Evolutionary conservation across 1,140 invertebrate genomes (phyloP).

Genomic region (Luehdorfia chinensis): DNA sequence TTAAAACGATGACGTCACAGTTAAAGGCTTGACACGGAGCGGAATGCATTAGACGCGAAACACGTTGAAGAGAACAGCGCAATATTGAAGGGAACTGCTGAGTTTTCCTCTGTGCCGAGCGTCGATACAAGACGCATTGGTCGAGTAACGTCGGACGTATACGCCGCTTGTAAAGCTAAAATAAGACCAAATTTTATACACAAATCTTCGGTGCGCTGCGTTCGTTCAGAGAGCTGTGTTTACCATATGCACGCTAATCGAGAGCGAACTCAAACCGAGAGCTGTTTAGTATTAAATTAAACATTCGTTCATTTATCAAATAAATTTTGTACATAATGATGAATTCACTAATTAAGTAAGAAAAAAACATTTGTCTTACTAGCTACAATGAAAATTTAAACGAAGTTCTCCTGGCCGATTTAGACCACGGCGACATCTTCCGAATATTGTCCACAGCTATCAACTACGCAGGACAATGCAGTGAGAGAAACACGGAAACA

Average conservation of each 20-base stretch:
- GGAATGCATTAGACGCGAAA: neutral
- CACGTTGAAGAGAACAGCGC: neutral
- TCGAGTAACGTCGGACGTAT: constrained; percentile 64
- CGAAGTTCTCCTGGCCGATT: no score
- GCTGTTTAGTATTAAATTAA: constrained; percentile 2
- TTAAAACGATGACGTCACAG: constrained; percentile 6
- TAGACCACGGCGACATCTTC: no score
- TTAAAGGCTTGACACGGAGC: neutral
- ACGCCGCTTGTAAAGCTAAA: constrained; percentile 74
- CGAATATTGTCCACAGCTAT: no score
- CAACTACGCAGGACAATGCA: no score
- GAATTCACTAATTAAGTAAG: neutral
- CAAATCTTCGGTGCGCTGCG: constrained; percentile 61
- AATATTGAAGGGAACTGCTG: neutral
- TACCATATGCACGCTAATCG: constrained; percentile 24
- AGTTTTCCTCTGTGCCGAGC: constrained; percentile 19
- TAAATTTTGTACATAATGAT: neutral
- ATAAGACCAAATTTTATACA: constrained; percentile 77
- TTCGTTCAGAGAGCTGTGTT: constrained; percentile 44
- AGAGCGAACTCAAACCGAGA: constrained; percentile 11
- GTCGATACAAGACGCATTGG: constrained; percentile 74
- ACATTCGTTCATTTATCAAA: constrained; percentile 7
- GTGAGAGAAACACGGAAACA: no score
- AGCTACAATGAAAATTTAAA: no score
- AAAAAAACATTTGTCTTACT: no score